Base-by-base conservation (phyloP, 2,797 vertebrate species). In the Hypotaenidia philippensis region DNA sequence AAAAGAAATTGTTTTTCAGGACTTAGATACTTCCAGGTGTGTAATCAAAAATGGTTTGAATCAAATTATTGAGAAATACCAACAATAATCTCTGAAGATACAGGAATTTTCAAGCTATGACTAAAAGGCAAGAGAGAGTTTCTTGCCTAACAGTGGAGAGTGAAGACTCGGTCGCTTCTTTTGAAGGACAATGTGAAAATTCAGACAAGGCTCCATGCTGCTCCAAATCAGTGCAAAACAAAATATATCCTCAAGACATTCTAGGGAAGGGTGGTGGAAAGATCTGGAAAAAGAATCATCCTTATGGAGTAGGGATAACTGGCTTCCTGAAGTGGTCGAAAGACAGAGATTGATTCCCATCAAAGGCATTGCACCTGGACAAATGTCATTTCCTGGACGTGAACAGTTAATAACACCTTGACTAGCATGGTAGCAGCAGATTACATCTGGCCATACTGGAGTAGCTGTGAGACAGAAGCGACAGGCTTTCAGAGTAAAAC, bases 111-210 rank as follows among this genome's bases (percentile, higher is more conserved):
- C 66, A 82, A 78, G 61, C 47, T 80, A 20, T 36, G 47, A 64
- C 36, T 89, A 69, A 84, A 79, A 92, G 13, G 55, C 32, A 86
- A 86, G 65, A 87, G 49, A 59, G 14, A 8, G 6, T 66, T 92
- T 84, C 55, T 79, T 92, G 47, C 36, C 26, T 83, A 41, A 78
- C 4, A 55, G 36, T 7, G 41, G 19, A 70, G 38, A 36, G 47
- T 76, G 80, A 94, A 90, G 50, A 76, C 47, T 72, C 12, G 74
- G 19, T 3, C 1, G 0, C 70, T 90, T 90, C 59, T 84, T 78
- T 70, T 74, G 52, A 90, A 89, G 80, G 85, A 77, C 41, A 88
- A 40, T 47, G 83, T 88, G 85, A 96, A 95, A 93, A 82, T 90
- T 79, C 82, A 93, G 76, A 79, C 59, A 88, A 92, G 60, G 31